phyloP scores from a whole-genome alignment of 2,888 invertebrate species.

The Sclerodermus sp. region DNA sequence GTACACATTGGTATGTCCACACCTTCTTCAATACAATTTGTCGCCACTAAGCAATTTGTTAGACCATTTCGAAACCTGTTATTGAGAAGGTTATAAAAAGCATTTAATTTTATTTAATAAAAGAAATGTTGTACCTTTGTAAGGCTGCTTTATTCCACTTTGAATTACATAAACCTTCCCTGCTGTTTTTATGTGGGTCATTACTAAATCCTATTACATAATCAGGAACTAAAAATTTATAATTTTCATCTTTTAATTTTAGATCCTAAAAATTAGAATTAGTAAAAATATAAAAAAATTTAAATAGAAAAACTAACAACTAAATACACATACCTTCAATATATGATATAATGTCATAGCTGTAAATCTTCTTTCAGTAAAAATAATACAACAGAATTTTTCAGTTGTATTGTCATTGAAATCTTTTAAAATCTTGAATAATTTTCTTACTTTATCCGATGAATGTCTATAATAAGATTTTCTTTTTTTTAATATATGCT shows the following conservation, averaged over 20 bases:
- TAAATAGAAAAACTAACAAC: conserved; percentile 1
- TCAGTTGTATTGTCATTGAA: conserved; percentile 58
- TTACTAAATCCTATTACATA: conserved; percentile 72
- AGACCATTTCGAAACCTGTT: conserved; percentile 63
- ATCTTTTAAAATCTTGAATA: conserved; percentile 66
- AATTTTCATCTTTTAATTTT: conserved; percentile 54
- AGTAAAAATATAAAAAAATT: conserved; percentile 5
- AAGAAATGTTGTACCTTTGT: conserved; percentile 50
- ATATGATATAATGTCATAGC: conserved; percentile 75
- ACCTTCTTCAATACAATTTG: conserved; percentile 88
- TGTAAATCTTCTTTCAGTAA: conserved; percentile 73
- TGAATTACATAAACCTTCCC: conserved; percentile 61
- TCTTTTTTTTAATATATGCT: conserved; percentile 11
- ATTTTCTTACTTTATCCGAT: conserved; percentile 65
- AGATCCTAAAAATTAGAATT: not conserved
- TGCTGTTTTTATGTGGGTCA: conserved; percentile 63
- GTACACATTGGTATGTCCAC: conserved; percentile 84
- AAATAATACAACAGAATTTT: conserved; percentile 70
- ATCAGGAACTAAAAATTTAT: conserved; percentile 67
- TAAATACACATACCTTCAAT: conserved; percentile 58
- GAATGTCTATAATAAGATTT: conserved; percentile 53
- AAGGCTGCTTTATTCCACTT: conserved; percentile 63
- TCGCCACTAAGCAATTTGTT: conserved; percentile 70
- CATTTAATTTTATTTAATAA: not conserved
- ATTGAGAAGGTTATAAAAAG: conserved; percentile 11